Evolutionary conservation across 2,797 vertebrate species (phyloP).

Genomic region (Diplodus puntazzo): DNA sequence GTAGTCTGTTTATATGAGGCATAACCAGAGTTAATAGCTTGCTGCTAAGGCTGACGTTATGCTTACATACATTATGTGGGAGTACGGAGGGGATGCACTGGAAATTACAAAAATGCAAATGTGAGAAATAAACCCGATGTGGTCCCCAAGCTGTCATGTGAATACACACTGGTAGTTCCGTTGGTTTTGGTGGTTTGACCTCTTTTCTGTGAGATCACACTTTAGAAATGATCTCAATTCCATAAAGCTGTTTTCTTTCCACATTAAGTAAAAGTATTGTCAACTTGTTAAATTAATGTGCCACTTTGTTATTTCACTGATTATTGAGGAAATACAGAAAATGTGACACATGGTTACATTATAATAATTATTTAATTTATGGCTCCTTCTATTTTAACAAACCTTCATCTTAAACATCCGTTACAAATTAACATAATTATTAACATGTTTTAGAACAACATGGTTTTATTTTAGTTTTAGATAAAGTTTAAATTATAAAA

Average conservation of each 20-base stretch:
- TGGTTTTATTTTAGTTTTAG: too few relatives aligned
- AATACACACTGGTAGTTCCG: not conserved
- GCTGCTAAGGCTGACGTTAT: not conserved
- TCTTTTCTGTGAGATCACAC: accelerated
- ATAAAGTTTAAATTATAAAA: too few relatives aligned
- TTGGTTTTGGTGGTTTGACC: not conserved
- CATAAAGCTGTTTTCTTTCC: too few relatives aligned
- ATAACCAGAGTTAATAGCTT: not conserved
- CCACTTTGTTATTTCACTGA: not conserved
- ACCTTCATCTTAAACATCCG: not conserved
- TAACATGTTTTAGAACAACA: too few relatives aligned
- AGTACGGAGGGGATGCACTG: not conserved
- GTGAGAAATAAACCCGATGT: not conserved
- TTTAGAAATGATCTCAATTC: not conserved
- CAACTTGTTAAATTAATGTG: not conserved
- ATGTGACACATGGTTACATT: too few relatives aligned
- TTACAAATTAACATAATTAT: not conserved
- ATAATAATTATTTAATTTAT: not conserved
- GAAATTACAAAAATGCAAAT: not conserved
- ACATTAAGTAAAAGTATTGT: not conserved
- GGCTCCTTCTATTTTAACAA: not conserved
- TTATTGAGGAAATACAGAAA: not conserved
- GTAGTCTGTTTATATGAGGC: not conserved
- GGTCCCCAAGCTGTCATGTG: not conserved
- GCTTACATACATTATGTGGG: too few relatives aligned